phyloP scores from a whole-genome alignment of 2,113 vertebrate species.

The Elephantulus edwardii region DNA sequence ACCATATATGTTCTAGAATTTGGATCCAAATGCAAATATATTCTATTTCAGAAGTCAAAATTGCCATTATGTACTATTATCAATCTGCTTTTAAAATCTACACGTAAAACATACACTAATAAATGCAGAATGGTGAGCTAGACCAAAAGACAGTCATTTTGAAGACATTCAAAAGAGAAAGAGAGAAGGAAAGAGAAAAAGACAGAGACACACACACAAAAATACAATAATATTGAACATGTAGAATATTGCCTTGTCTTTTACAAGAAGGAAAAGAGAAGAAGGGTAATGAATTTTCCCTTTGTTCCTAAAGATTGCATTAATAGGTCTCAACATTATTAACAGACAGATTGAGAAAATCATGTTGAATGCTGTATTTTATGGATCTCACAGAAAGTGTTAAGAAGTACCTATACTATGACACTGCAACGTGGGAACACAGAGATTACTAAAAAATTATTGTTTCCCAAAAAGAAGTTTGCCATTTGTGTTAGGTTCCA shows the following conservation, averaged over 20 bases:
- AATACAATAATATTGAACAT: neutral
- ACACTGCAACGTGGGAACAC: neutral
- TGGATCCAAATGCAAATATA: neutral
- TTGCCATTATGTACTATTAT: slow-evolving; percentile 35
- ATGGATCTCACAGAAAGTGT: neutral
- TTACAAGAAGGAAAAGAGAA: neutral
- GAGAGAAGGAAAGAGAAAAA: no score
- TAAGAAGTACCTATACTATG: neutral
- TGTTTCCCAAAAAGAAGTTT: no score
- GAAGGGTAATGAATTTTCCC: neutral
- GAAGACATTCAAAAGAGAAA: neutral
- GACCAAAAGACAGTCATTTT: neutral
- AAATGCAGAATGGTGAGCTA: neutral
- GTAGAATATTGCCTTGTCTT: neutral
- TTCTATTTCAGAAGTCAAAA: neutral
- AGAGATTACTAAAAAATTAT: neutral
- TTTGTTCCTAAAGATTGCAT: neutral
- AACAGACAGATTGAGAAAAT: slow-evolving; percentile 1
- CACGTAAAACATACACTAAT: neutral
- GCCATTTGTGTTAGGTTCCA: no score
- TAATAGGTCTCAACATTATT: neutral
- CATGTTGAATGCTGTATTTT: neutral
- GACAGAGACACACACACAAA: neutral
- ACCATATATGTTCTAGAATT: neutral
- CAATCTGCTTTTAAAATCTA: neutral